These are phyloP conservation scores for Aphaenogaster ashmeadi DNA, from an alignment of 1,140 invertebrate genomes.

Conservation along the genomic window DNA sequence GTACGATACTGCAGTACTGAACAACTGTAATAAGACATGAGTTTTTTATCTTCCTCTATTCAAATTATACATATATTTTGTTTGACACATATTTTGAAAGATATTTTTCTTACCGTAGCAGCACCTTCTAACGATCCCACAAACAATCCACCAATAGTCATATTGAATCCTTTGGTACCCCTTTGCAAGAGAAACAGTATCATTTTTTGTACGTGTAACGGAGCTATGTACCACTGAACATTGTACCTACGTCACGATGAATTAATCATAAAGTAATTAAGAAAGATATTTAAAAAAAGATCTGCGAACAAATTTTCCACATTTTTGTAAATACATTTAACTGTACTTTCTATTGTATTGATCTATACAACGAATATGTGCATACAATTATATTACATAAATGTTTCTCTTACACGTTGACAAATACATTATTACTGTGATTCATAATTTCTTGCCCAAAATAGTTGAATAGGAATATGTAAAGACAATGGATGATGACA, in stretches of 20 bases:
- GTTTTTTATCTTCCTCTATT: too few relatives aligned
- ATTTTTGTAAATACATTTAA: too few relatives aligned
- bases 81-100: background rate
- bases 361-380: background rate
- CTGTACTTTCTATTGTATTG: background rate
- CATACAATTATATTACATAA: background rate
- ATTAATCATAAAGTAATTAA: background rate
- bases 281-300: too few relatives aligned
- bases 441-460: background rate
- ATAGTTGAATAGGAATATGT: background rate
- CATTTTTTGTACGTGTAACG: background rate
- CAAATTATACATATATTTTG: too few relatives aligned
- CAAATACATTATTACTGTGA: background rate
- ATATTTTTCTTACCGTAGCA: background rate
- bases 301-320: too few relatives aligned
- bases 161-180: background rate
- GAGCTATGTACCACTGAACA: conserved; percentile 16
- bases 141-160: background rate
- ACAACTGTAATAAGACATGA: background rate
- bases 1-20: background rate
- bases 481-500: too few relatives aligned
- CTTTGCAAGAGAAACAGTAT: conserved; percentile 23
- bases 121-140: background rate
- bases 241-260: background rate
- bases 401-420: background rate